Base-by-base conservation (phyloP, 1,140 invertebrate genomes). In the Aphaenogaster rudis region DNA sequence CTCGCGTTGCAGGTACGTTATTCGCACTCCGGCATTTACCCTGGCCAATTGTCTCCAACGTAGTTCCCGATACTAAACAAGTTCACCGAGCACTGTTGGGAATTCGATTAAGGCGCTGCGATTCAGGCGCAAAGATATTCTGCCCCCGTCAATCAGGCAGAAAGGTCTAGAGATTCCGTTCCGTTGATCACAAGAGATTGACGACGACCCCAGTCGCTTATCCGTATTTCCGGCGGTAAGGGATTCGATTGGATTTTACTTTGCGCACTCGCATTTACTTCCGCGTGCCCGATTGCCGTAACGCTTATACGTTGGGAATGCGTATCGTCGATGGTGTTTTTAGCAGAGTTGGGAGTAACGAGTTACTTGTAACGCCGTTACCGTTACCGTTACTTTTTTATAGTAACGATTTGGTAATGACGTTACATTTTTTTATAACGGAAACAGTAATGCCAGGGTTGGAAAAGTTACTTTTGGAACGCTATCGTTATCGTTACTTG, bases 31-130 rank as follows among this genome's bases (percentile, higher is more conserved):
- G 69, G 11, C 72, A 86, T 66, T 86, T 74, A 54, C 48, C 67
- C 36, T 17, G 28, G 50, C n/a, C 74, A 69, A 89, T 89, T 89
- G 87, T 89, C 80, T 79, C 42, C 59, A n/a, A 61, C 63, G 11
- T 67, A 88, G 66, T 79, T 85, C 11, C 42, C 15, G 59, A 88
- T 88, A 76, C 84, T 82, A 81, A 78, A 67, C 74, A 86, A 67
- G 57, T 86, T 50, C 64, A 57, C 21, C 50, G 28, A 80, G 61
- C 67, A 52, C 15, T 50, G 57, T 11, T 33, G 50, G 36, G 88
- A 89, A 89, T 88, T 89, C 81, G 88, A 89, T 89, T 89, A 89
- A 89, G 67, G 66, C 39, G 57, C 50, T 33, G n/a, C 66, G 77
- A 67, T 74, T 89, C 86, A 48, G 61, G 74, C 59, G 72, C 82